Evolutionary conservation across 2,113 vertebrate species (phyloP), one percentile per base, ranked within the genome.

Genomic region (Actenoides lindsayi): DNA sequence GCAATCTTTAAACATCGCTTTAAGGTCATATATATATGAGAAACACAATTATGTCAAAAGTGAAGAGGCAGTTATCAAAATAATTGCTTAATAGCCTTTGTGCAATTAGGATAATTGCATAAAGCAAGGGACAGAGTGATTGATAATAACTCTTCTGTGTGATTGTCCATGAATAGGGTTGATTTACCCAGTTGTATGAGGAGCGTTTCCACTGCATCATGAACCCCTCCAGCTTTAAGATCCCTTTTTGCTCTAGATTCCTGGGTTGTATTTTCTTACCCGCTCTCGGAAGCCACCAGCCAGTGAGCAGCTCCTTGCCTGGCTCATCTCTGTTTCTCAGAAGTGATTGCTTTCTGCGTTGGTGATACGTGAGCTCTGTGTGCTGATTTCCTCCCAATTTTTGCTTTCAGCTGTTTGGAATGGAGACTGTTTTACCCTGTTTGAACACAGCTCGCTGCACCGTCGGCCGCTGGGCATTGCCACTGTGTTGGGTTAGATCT

Each of bases 281-380:
- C 0, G 80, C 35, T 0, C 59, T 74, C 0, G 0, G 59, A 12
- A 74, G 23, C 35, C 2, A 0, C 42, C 13, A 0, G 0, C 13
- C 3, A 0, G 42, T n/a, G 23, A 5, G 39, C 39, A 2, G 23
- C 20, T 84, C 62, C 46, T 33, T 5, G 10, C 70, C 60, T 24
- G 42, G 62, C 75, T 37, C 0, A 2, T 35, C 5, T 6, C 73
- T 2, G 5, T 11, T 21, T 25, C 64, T 59, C 37, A 0, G 13
- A 56, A 17, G 54, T 56, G 28, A 31, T 11, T 56, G 54, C 54
- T 56, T 18, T 21, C 31, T n/a, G 56, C 20, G 11, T 59, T 19
- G 37, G 39, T 5, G 19, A 21, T 41, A 31, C 11, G 0, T 16
- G 2, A 51, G 85, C 69, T 82, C 78, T 2, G 2, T 0, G 0